Conservation (phyloP, 2,888 invertebrate species). For the Cheilosia scutellata region DNA sequence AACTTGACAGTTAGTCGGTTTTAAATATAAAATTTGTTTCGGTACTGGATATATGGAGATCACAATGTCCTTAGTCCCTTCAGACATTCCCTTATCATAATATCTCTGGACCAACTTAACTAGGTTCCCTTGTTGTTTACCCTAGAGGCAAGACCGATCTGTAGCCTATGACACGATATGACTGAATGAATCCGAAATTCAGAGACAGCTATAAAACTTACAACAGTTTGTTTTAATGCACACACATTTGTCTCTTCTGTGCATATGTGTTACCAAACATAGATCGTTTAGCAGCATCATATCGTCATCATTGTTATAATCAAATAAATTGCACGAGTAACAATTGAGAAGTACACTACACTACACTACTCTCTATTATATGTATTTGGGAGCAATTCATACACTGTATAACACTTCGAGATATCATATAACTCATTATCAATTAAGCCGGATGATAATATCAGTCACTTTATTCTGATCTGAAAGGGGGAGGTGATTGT, state of each 20-base stretch:
- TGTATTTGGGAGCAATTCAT: conserved; percentile 56
- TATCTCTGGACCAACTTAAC: neutral
- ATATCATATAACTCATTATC: conserved; percentile 73
- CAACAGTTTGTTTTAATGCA: conserved; percentile 12
- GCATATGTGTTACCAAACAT: conserved; percentile 53
- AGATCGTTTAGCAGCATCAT: conserved; percentile 61
- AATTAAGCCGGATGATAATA: conserved; percentile 77
- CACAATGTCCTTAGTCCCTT: neutral
- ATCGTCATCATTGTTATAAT: conserved; percentile 66
- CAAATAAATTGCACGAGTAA: conserved; percentile 71
- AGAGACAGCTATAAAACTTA: conserved; percentile 43
- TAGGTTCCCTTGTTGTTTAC: conserved; percentile 1
- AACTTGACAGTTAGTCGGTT: neutral
- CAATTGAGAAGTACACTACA: conserved; percentile 26
- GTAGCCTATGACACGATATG: conserved; percentile 45
- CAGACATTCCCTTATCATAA: neutral
- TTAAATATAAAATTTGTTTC: neutral
- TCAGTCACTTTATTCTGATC: conserved; percentile 47
- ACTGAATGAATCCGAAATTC: conserved; percentile 59
- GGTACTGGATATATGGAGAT: neutral
- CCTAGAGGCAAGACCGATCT: conserved; percentile 38
- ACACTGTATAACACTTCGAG: conserved; percentile 61
- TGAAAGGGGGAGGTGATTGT: conserved; percentile 47
- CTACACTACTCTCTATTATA: conserved; percentile 9
- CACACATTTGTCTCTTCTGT: conserved; percentile 20